These are phyloP conservation scores for Unio pictorum DNA, from an alignment of 2,888 invertebrate genomes.

Conservation along the genomic window DNA sequence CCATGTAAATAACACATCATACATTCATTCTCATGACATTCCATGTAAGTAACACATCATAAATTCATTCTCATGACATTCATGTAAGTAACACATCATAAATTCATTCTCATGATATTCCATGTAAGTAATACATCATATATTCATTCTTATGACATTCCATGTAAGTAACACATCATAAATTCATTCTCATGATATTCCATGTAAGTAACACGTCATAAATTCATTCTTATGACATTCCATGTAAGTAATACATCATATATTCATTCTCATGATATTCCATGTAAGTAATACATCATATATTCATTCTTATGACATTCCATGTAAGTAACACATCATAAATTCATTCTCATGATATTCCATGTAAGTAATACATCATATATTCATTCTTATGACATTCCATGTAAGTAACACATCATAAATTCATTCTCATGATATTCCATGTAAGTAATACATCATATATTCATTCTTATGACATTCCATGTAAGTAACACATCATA, in stretches of 20 bases:
- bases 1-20: slow-evolving; percentile 18
- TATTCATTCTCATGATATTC: too few relatives aligned
- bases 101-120: too few relatives aligned
- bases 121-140: slow-evolving; percentile 29
- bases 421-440: too few relatives aligned
- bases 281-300: slow-evolving; percentile 29
- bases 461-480: too few relatives aligned
- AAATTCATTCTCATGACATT: too few relatives aligned
- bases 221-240: too few relatives aligned
- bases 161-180: slow-evolving; percentile 29
- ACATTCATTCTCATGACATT: too few relatives aligned
- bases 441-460: slow-evolving; percentile 6
- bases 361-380: slow-evolving; percentile 30
- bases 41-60: slow-evolving; percentile 30
- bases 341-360: too few relatives aligned
- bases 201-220: slow-evolving; percentile 29
- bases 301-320: too few relatives aligned
- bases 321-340: slow-evolving; percentile 21
- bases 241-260: slow-evolving; percentile 38
- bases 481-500: slow-evolving; percentile 19
- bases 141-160: too few relatives aligned
- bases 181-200: too few relatives aligned
- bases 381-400: too few relatives aligned
- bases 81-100: slow-evolving; percentile 29
- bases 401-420: slow-evolving; percentile 20